phyloP scores from a whole-genome alignment of 1,140 invertebrate genomes.

The Phortica variegata region DNA sequence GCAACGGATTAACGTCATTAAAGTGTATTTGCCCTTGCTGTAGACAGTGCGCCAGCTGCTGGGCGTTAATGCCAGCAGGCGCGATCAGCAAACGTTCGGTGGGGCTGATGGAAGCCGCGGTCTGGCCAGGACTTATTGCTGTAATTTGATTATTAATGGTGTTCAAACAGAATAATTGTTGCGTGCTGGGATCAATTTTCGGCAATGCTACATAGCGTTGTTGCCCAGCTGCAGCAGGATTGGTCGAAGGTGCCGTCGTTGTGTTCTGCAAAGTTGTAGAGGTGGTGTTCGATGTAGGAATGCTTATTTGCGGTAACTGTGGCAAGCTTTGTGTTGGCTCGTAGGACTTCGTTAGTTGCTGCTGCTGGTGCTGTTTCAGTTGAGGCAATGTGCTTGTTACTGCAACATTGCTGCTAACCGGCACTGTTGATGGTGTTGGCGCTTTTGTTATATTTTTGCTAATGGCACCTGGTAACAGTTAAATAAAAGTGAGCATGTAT shows the following conservation, averaged over 20 bases:
- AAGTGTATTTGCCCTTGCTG: conserved; percentile 54
- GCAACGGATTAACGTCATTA: conserved; percentile 48
- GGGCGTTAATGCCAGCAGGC: conserved; percentile 54
- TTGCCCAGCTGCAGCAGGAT: conserved; percentile 7
- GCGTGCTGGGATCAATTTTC: conserved; percentile 48
- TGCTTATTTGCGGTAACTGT: conserved; percentile 24
- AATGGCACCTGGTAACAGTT: conserved; percentile 2
- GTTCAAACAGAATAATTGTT: conserved; percentile 54
- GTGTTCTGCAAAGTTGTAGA: not conserved
- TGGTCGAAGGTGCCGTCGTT: conserved; percentile 10
- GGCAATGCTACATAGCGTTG: conserved; percentile 52
- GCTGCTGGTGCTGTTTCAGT: conserved; percentile 35
- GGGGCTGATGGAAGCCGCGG: conserved; percentile 48
- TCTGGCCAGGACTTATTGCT: conserved; percentile 49
- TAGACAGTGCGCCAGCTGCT: conserved; percentile 52
- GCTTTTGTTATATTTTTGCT: not conserved
- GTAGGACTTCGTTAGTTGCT: conserved; percentile 21
- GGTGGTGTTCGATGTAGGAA: conserved; percentile 12
- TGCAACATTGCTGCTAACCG: conserved; percentile 6
- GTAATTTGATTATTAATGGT: conserved; percentile 55
- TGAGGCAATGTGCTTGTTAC: conserved; percentile 17
- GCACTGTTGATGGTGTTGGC: not conserved
- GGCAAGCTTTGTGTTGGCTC: conserved; percentile 23
- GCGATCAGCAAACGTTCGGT: conserved; percentile 51
- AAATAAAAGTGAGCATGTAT: no score